These are phyloP conservation scores for Acrocephalus kingi DNA, from an alignment of 2,113 vertebrate genomes.

Conservation along the genomic window DNA sequence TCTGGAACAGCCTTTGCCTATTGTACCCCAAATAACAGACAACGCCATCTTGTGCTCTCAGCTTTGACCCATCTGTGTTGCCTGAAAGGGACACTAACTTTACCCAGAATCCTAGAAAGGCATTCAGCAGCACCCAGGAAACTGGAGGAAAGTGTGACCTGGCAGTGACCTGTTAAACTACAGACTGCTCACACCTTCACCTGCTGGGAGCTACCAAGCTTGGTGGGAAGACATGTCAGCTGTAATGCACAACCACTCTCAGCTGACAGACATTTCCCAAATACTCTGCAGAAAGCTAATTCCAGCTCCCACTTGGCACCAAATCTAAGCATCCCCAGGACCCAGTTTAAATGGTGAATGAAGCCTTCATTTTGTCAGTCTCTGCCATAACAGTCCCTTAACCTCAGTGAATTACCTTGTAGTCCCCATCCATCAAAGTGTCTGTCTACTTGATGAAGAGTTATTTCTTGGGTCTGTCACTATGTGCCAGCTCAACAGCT, in stretches of 20 bases:
- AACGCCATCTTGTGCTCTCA: neutral
- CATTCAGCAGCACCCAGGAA: neutral
- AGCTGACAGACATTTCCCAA: neutral
- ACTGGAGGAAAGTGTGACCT: neutral
- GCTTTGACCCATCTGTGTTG: neutral
- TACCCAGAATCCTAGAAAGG: neutral
- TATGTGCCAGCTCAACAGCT: neutral
- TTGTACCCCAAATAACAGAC: neutral
- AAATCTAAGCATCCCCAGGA: neutral
- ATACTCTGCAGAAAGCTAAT: neutral
- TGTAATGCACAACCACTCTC: neutral
- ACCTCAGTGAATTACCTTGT: conserved; percentile 4
- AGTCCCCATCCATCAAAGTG: conserved; percentile 25
- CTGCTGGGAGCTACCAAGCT: neutral
- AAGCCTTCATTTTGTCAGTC: neutral
- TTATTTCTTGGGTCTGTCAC: conserved; percentile 29
- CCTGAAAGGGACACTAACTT: neutral
- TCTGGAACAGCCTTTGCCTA: neutral
- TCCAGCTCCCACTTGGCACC: neutral
- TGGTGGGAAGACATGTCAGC: neutral
- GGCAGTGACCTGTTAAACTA: neutral
- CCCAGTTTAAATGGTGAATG: neutral
- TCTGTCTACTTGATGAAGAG: neutral
- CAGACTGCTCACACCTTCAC: neutral
- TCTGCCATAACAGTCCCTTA: conserved; percentile 8